Evolutionary conservation across 2,797 vertebrate species (phyloP).

Genomic region (Staurois parvus): DNA sequence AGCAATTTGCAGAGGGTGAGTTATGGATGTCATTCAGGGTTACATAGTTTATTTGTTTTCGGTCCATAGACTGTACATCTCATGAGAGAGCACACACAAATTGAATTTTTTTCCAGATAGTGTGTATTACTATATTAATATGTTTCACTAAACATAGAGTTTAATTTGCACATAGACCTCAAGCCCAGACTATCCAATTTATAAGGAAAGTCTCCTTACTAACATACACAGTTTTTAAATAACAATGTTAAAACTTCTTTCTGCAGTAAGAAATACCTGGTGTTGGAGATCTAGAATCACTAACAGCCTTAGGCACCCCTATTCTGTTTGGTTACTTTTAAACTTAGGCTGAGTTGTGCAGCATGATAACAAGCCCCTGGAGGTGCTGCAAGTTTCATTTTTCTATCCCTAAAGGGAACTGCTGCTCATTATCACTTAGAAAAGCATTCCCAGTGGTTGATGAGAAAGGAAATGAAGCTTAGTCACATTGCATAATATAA

Average conservation of each 20-base stretch:
- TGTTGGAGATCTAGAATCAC: conserved; percentile 57
- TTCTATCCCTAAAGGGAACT: conserved; percentile 55
- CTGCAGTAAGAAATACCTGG: conserved; percentile 37
- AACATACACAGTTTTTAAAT: conserved; percentile 38
- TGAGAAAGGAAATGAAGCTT: conserved; percentile 56
- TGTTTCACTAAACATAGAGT: background rate
- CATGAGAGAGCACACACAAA: background rate
- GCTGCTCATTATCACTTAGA: conserved; percentile 61
- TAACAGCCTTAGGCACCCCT: conserved; percentile 61
- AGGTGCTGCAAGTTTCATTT: conserved; percentile 56
- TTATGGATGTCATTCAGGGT: too few relatives aligned
- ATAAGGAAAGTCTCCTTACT: conserved; percentile 17
- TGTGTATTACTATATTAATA: background rate
- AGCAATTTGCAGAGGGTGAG: background rate
- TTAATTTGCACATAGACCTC: conserved; percentile 13
- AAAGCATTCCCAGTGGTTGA: conserved; percentile 58
- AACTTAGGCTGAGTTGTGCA: conserved; percentile 60
- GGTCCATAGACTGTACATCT: background rate
- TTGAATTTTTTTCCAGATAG: background rate
- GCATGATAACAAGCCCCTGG: conserved; percentile 62
- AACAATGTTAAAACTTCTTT: conserved; percentile 47
- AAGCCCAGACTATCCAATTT: conserved; percentile 20
- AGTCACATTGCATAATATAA: conserved; percentile 61
- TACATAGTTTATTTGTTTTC: background rate
- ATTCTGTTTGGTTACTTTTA: conserved; percentile 60